Percentiles rank a stretch among this genome's conserved stretches.
phyloP scores from a whole-genome alignment of 2,797 vertebrate species.

The Scolopax rusticola region DNA sequence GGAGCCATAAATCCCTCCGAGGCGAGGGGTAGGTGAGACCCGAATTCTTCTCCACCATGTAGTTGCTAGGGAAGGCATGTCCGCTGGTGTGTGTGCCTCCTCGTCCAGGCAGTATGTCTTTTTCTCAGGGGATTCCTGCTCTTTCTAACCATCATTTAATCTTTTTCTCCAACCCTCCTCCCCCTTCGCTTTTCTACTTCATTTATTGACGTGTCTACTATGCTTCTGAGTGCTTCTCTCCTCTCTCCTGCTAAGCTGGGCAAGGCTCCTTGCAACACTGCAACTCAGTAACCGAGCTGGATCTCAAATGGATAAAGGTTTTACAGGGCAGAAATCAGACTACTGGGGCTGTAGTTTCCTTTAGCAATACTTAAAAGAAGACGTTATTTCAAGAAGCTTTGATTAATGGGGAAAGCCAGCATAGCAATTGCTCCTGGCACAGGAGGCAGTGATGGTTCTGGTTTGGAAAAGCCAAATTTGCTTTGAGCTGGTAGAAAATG shows the following conservation, averaged over 20 bases:
- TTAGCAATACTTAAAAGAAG: background rate
- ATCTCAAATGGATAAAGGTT: background rate
- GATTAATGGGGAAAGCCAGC: fast-evolving
- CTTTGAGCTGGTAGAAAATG: background rate
- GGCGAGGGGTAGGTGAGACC: background rate
- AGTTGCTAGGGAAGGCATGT: background rate
- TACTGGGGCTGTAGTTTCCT: background rate
- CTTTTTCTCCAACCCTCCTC: fast-evolving
- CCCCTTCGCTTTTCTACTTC: fast-evolving
- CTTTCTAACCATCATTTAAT: background rate
- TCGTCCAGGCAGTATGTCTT: background rate
- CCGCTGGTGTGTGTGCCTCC: fast-evolving
- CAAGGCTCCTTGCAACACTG: background rate
- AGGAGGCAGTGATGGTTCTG: background rate
- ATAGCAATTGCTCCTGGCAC: background rate
- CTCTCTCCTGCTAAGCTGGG: background rate
- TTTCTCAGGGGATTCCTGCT: background rate
- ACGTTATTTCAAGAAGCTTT: background rate
- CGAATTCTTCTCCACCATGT: background rate
- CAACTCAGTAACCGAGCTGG: background rate
- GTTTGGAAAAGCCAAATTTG: background rate
- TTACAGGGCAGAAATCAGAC: background rate
- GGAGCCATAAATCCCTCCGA: background rate
- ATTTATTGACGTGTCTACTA: fast-evolving
- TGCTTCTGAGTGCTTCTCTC: background rate